Evolutionary conservation across 2,113 vertebrate genomes (phyloP).

Genomic region (Anser cygnoides): DNA sequence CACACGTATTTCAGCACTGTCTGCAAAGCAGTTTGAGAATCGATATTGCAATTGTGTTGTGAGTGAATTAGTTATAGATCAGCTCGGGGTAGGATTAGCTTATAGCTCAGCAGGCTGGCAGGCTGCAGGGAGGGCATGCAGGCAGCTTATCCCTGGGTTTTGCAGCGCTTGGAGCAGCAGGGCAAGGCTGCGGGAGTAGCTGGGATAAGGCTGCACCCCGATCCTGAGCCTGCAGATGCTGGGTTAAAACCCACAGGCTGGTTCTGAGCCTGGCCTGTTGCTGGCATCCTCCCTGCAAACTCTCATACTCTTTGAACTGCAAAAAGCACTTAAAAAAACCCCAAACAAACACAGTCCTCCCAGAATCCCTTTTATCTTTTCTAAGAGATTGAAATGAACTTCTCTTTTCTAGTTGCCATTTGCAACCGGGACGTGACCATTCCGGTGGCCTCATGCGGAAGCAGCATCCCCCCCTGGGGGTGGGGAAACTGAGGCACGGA

Average conservation of each 20-base stretch:
- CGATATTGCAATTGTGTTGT: constrained; percentile 76
- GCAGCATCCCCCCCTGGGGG: neutral
- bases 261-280: accelerated
- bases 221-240: neutral
- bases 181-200: neutral
- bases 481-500: neutral
- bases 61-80: constrained; percentile 79
- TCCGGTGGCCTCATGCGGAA: neutral
- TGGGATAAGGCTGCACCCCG: neutral
- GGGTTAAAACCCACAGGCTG: accelerated
- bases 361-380: neutral
- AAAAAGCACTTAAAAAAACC: neutral
- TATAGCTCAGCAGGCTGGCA: constrained; percentile 71
- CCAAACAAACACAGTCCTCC: neutral
- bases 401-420: neutral
- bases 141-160: neutral
- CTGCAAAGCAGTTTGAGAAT: constrained; percentile 74
- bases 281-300: neutral
- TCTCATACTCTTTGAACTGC: neutral
- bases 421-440: neutral
- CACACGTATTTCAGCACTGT: constrained; percentile 52
- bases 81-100: constrained; percentile 72
- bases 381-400: neutral
- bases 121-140: constrained; percentile 30
- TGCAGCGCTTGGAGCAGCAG: neutral